Conservation (phyloP, 2,113 vertebrate species). For the Falcunculus frontatus region DNA sequence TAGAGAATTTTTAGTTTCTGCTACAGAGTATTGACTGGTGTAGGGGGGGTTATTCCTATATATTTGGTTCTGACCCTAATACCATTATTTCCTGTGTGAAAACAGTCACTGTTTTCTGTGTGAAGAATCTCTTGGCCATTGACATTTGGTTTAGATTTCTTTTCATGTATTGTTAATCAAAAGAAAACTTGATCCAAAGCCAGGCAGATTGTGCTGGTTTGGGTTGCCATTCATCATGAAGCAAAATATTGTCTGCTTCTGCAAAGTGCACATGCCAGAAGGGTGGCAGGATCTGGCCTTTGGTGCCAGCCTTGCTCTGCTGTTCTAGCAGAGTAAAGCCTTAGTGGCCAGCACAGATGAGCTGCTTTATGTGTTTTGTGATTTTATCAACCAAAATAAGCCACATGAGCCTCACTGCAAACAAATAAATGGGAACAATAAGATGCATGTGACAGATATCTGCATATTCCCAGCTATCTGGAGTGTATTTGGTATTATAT, state of each 20-base stretch:
- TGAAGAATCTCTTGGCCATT: not conserved
- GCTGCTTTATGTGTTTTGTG: not conserved
- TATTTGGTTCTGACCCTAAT: not conserved
- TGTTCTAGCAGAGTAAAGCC: not conserved
- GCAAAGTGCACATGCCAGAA: not conserved
- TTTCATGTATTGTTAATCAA: not conserved
- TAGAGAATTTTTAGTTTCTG: not conserved
- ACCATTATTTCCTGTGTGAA: not conserved
- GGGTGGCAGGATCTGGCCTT: not conserved
- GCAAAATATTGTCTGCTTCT: not conserved
- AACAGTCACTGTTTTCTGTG: not conserved
- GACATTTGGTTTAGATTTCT: not conserved
- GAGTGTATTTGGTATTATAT: not conserved
- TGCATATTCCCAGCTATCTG: not conserved
- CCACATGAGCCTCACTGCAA: not conserved
- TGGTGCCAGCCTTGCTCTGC: not conserved
- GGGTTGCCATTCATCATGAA: not conserved
- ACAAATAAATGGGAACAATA: not conserved
- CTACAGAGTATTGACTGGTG: not conserved
- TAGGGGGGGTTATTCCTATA: fast-evolving
- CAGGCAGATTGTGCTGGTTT: not conserved
- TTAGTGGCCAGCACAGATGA: not conserved
- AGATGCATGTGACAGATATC: not conserved
- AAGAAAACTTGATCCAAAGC: not conserved
- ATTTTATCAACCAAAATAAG: not conserved